A percentile compares a stretch with the other conserved stretches of the same genome.
These are phyloP conservation scores for Synergus laeviventris DNA, from an alignment of 2,888 invertebrate genomes.

Conservation along the genomic window DNA sequence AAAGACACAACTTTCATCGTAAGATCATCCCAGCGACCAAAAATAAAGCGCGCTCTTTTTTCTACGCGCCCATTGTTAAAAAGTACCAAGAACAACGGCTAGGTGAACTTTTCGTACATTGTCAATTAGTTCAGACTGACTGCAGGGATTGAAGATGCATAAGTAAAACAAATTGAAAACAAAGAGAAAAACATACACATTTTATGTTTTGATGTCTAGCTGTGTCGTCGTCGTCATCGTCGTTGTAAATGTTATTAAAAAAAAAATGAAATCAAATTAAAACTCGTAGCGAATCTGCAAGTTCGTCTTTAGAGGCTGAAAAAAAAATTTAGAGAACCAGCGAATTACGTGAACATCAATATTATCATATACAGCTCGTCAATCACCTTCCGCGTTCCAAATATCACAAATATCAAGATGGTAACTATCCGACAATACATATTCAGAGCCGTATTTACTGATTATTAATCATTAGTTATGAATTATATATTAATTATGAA, in stretches of 20 bases:
- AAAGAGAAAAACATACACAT: slow-evolving; percentile 57
- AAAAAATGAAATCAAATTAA: slow-evolving; percentile 48
- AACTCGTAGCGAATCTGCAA: slow-evolving; percentile 44
- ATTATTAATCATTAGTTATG: slow-evolving; percentile 22
- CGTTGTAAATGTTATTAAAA: slow-evolving; percentile 53
- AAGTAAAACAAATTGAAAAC: slow-evolving; percentile 47
- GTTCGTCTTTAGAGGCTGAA: slow-evolving; percentile 26
- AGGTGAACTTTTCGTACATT: slow-evolving; percentile 72
- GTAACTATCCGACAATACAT: slow-evolving; percentile 35
- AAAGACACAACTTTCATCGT: slow-evolving; percentile 12
- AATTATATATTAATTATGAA: background rate
- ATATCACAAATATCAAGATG: slow-evolving; percentile 32
- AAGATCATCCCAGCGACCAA: slow-evolving; percentile 39
- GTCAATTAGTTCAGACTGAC: slow-evolving; percentile 77
- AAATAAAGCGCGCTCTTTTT: slow-evolving; percentile 27
- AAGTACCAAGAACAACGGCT: slow-evolving; percentile 35
- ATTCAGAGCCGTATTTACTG: slow-evolving; percentile 16
- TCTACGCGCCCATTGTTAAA: slow-evolving; percentile 35
- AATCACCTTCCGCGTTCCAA: slow-evolving; percentile 33
- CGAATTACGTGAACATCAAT: slow-evolving; percentile 22
- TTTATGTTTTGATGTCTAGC: slow-evolving; percentile 68
- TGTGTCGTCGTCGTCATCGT: slow-evolving; percentile 62
- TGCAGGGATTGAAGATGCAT: slow-evolving; percentile 73
- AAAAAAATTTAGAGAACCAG: slow-evolving; percentile 27
- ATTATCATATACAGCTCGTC: slow-evolving; percentile 1